Conservation (phyloP, 2,888 invertebrate species). For the Microplitis manilae region DNA sequence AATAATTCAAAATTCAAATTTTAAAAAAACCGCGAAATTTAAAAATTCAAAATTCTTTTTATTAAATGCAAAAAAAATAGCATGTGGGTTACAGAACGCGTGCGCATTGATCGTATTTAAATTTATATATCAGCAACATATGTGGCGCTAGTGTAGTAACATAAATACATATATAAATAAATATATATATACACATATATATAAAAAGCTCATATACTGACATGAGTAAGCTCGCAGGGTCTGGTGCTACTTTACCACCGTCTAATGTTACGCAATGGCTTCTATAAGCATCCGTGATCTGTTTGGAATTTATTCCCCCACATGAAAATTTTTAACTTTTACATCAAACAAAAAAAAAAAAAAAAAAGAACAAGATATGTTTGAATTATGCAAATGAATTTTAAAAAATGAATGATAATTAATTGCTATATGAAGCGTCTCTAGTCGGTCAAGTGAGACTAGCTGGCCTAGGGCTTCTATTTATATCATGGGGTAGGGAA, state of each 20-base stretch:
- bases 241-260: constrained; percentile 57
- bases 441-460: constrained; percentile 44
- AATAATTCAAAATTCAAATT: no score
- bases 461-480: constrained; percentile 61
- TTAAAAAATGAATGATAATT: not conserved
- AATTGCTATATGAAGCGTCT: constrained; percentile 11
- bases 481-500: constrained; percentile 70
- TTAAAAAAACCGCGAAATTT: no score
- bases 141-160: not conserved
- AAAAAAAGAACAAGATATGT: not conserved
- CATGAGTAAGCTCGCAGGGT: constrained; percentile 6
- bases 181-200: constrained; percentile 23
- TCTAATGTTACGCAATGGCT: constrained; percentile 68
- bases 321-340: constrained; percentile 26
- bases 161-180: constrained; percentile 24
- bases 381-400: not conserved
- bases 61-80: not conserved
- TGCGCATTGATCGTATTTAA: constrained; percentile 1
- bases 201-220: not conserved
- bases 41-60: not conserved
- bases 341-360: not conserved
- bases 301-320: constrained; percentile 64
- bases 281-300: constrained; percentile 71
- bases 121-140: not conserved
- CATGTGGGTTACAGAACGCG: not conserved